Evolutionary conservation across 2,797 vertebrate genomes (phyloP), one percentile per base, ranked within the genome.

Genomic region (Synaphobranchus kaupii): DNA sequence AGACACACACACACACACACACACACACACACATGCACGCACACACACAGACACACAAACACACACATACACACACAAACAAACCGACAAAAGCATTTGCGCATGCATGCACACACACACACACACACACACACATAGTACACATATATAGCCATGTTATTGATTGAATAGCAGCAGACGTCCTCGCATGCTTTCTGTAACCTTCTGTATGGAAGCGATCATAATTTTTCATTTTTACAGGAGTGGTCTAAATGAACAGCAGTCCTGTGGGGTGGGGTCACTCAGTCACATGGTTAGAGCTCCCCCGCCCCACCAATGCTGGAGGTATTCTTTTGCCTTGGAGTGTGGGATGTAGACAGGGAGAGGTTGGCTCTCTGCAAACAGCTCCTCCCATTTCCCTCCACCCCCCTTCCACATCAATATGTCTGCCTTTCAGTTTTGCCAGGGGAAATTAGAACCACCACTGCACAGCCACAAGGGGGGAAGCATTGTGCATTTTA

Each of bases 361-460:
- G 31, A 73, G 68, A 92, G 92, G 93, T 92, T 87, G 13, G 0
- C 56, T 17, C 68, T 73, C 9, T 13, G 31, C 76, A 80, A 80
- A 80, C 76, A 80, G 44, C 76, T 20, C 31, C 31, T 28, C 6
- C 92, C 93, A 95, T 92, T 93, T 93, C 91, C 63, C 68, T 31
- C 10, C 66, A n/a, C n/a, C 66, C 66, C 9, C 25, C 92, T 89
- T 92, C 92, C 94, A 95, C 94, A 80, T 80, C 76, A 47, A 80
- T 80, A 80, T 34, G 34, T 80, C 76, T 80, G 76, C 76, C 15
- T 31, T 15, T 22, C 34, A 44, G 44, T 31, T 44, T 80, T 13
- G 39, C 76, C 17, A 4, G 20, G 76, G 39, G 76, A 80, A 34
- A 80, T 39, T 39, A 80, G 39, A 39, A 34, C 44, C 28, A 4